A percentile compares a stretch with the other conserved stretches of the same genome.
These are phyloP conservation scores for Zygaena filipendulae DNA, from an alignment of 2,888 invertebrate genomes.

Conservation along the genomic window DNA sequence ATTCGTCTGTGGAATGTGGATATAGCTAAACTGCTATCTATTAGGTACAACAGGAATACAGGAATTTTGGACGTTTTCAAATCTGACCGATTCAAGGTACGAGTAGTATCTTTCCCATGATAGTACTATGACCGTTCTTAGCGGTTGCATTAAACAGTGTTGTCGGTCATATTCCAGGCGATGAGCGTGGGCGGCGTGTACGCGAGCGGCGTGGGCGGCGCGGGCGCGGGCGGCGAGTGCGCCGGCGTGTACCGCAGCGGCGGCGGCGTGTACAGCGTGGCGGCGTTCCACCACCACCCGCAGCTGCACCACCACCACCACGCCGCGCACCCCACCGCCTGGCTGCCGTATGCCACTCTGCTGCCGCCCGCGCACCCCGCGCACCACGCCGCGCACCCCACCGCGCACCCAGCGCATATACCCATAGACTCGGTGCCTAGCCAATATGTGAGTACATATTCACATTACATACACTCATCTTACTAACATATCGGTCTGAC, in stretches of 20 bases:
- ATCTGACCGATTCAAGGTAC: no score
- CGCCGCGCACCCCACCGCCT: slow-evolving; percentile 49
- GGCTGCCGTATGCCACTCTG: slow-evolving; percentile 42
- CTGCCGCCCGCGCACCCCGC: slow-evolving; percentile 27
- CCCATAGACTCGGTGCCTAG: slow-evolving; percentile 61
- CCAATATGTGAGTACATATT: slow-evolving; percentile 64
- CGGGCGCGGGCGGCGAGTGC: slow-evolving; percentile 43
- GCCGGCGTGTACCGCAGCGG: slow-evolving; percentile 55
- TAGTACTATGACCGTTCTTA: no score
- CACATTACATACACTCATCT: background rate
- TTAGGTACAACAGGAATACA: no score
- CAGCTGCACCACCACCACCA: slow-evolving; percentile 56
- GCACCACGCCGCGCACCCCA: slow-evolving; percentile 44
- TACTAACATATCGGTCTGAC: background rate
- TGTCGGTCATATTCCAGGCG: slow-evolving; percentile 43
- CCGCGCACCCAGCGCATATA: slow-evolving; percentile 49
- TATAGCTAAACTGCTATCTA: no score
- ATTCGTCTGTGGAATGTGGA: no score
- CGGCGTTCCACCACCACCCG: slow-evolving; percentile 55
- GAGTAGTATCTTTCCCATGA: no score
- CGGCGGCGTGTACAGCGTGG: slow-evolving; percentile 53
- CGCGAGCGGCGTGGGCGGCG: slow-evolving; percentile 43
- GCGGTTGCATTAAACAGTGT: no score
- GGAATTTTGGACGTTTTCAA: no score
- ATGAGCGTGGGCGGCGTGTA: slow-evolving; percentile 60